Evolutionary conservation across 1,140 invertebrate species (phyloP), one percentile per base, ranked within the genome.

Genomic region (Brachionus calyciflorus): DNA sequence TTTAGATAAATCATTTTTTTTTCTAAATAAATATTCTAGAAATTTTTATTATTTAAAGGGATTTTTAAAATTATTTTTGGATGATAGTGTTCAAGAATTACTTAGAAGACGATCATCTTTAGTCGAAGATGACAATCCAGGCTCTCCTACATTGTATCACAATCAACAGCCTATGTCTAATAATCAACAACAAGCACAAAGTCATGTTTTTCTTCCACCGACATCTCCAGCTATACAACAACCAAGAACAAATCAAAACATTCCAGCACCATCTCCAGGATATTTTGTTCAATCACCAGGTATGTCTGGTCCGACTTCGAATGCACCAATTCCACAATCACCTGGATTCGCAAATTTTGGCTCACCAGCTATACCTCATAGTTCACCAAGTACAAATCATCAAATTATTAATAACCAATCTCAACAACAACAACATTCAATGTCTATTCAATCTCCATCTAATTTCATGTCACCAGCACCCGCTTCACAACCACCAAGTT

Each of bases 311-410:
- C 69, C 46, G 5, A 33, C 28, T 14, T 73, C 69, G 0, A 73
- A 73, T 49, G 2, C 37, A 9, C 2, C 69, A 0, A 21, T 55
- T 41, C 46, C 65, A 1, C 65, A 73, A 40, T 73, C 69, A 24
- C 69, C 69, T 21, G 51, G 69, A 6, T 73, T 73, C 28, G 7
- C 69, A 19, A 73, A 73, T n/a, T 73, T 73, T 40, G 69, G 69
- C 6, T 73, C 69, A 40, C 69, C 69, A 10, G 69, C 69, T 24
- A 10, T 73, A 1, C 51, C 46, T 9, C 69, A 73, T 21, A 73
- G 46, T 21, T 73, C 69, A n/a, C 69, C 69, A 9, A 73, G 46
- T 33, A 49, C 51, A 26, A 28, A 28, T 30, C 41, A 49, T 9
- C 69, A 73, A 26, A 37, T 55, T 7, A 14, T 49, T 3, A 21